Evolutionary conservation across 2,888 invertebrate species (phyloP), one percentile per base, ranked within the genome.

Genomic region (Reticulitermes lucifugus): DNA sequence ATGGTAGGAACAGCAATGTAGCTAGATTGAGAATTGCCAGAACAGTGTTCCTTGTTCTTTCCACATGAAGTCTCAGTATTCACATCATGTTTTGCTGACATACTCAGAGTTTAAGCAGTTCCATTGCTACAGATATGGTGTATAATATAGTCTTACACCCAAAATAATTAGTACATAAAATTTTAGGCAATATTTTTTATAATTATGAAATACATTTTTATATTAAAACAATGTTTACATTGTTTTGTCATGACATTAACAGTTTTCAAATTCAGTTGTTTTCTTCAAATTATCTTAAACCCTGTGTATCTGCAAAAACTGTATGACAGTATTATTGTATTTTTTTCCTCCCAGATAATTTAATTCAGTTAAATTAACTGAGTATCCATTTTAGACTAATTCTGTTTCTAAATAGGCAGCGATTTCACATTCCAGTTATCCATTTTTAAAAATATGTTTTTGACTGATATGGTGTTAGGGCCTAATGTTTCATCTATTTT

Each of bases 381-480:
- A 55, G 14, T 18, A 18, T 55, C 18, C 55, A 55, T 55, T 55
- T 55, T 55, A 18, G 18, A 55, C 55, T 18, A 0, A 55, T 18
- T 18, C 77, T 51, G 77, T 77, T 77, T 43, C 51, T 77, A 46
- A 14, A 55, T 35, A 46, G 73, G 46, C 41, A n/a, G 46, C 77
- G n/a, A 2, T 46, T 55, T 41, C 77, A 77, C 77, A 77, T 77
- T 77, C 77, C 77, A 77, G 5, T 18, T 75, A 41, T 46, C 77
- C 3, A 46, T 77, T 4, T 43, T 77, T 41, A 41, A 77, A 46
- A 46, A n/a, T 77, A n/a, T 46, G 5, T 77, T 77, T 21, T 46
- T 77, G 77, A 77, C 77, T 77, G 77, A 51, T 46, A 43, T 43
- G 75, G 77, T 77, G 6, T 77, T 77, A 77, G 77, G 55, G 77